Base-by-base conservation (phyloP, 2,888 invertebrate species). In the Maniola hyperantus region DNA sequence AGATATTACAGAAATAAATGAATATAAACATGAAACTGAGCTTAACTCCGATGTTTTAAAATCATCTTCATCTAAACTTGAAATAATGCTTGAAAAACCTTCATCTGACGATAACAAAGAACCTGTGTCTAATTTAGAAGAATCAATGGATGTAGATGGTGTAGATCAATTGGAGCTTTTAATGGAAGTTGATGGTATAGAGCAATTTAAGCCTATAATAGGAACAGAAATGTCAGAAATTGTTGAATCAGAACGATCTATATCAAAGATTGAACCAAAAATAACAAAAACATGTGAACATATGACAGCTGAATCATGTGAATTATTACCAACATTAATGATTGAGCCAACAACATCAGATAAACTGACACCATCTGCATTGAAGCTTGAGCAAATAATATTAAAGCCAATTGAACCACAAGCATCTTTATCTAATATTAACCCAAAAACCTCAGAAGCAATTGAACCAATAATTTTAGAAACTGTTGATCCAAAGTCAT, bases 301-400 rank as follows among this genome's bases (percentile, higher is more conserved):
- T 4, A 39, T 11, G 10, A 48, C 51, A 55, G 26, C 54, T 46
- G 10, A 4, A 39, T 10, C 10, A 39, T 39, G 10, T 39, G 39
- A 10, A 39, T 10, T 2, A 39, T 8, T 39, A 39, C 8, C 36
- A 36, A 36, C 39, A 39, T 39, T 46, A 34, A 63, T 20, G 0
- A 15, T 10, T 13, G 63, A 54, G 18, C 6, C 13, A 50, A 13
- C 15, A 18, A 5, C 44, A 63, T 18, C 33, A 48, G 33, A 53
- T 26, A 64, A 68, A 39, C 65, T 71, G 10, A 67, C 70, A 57
- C 74, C 74, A 39, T 76, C 76, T 4, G 4, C 26, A 26, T 4
- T 4, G 4, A 26, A 26, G 1, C 1, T 26, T 26, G 26, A 26
- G 4, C 26, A 2, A 26, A 26, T 26, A 2, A 26, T 4, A 26